Evolutionary conservation across 2,797 vertebrate genomes (phyloP).

Genomic region (Prionace glauca): DNA sequence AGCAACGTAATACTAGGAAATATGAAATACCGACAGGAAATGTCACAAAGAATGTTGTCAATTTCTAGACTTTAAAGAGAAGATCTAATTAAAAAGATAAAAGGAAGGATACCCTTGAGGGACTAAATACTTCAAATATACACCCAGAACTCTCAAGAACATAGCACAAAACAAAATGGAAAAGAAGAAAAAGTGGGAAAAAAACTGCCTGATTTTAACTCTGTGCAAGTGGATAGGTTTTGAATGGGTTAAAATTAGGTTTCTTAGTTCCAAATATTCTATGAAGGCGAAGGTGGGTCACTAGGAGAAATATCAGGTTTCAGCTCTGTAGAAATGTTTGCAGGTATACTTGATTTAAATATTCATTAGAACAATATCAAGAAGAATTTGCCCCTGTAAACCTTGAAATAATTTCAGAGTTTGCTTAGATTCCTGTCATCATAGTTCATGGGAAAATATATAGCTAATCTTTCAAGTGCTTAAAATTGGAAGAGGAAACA

Average conservation of each 20-base stretch:
- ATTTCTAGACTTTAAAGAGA: not conserved
- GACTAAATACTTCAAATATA: not conserved
- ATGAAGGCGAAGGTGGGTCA: not conserved
- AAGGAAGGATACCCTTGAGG: not conserved
- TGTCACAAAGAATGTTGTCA: not conserved
- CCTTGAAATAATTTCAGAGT: not conserved
- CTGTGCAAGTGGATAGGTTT: not conserved
- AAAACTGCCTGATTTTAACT: not conserved
- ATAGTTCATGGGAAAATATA: not conserved
- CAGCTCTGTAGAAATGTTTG: not conserved
- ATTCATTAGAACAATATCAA: not conserved
- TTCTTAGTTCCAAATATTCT: too few species aligned
- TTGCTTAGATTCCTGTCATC: not conserved
- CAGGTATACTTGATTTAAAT: not conserved
- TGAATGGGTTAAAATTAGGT: not conserved
- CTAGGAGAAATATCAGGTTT: not conserved
- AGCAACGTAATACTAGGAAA: not conserved
- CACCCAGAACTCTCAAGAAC: not conserved
- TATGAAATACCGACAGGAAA: not conserved
- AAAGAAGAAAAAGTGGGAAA: not conserved
- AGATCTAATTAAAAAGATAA: not conserved
- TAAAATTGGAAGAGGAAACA: not conserved
- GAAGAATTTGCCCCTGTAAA: not conserved
- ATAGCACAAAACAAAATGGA: not conserved
- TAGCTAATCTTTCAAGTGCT: not conserved